A percentile compares a stretch with the other conserved stretches of the same genome.
Evolutionary conservation across 53 echinoderm and acorn worm genomes (phyloP).

Genomic region (Paracentrotus lividus): DNA sequence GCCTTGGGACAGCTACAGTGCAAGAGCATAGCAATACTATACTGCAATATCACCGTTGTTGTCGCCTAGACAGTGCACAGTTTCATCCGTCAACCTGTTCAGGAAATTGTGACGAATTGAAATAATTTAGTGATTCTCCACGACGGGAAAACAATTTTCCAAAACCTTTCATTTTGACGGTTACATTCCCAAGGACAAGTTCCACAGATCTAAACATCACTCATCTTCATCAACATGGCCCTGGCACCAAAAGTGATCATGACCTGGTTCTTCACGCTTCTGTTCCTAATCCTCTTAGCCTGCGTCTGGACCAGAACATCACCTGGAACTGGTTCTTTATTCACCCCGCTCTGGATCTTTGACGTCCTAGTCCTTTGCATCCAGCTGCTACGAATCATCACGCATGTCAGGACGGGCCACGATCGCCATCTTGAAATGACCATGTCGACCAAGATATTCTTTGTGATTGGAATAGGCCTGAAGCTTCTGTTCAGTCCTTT

Average conservation of each 20-base stretch:
- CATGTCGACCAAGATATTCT: conserved; percentile 81
- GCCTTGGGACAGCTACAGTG: too few relatives aligned
- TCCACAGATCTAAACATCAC: neutral
- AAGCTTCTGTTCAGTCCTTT: conserved; percentile 85
- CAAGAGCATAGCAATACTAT: too few relatives aligned
- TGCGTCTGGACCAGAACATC: conserved; percentile 80
- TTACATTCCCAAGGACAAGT: neutral
- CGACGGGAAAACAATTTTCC: too few relatives aligned
- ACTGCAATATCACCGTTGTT: too few relatives aligned
- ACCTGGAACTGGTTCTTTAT: conserved; percentile 99
- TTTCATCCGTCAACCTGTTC: too few relatives aligned
- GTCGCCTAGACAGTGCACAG: too few relatives aligned
- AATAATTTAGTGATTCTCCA: too few relatives aligned
- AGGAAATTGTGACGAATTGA: too few relatives aligned
- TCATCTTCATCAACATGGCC: conserved; percentile 80
- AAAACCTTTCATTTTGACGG: too few relatives aligned
- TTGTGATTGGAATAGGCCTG: conserved; percentile 77
- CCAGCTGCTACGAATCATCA: conserved; percentile 80
- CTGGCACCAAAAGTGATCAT: conserved; percentile 83
- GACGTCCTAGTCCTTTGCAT: conserved; percentile 78
- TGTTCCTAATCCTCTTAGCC: conserved; percentile 86
- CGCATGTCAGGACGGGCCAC: conserved; percentile 81
- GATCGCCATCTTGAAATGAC: conserved; percentile 83
- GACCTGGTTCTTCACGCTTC: conserved; percentile 78
- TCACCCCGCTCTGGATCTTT: conserved; percentile 91